Base-by-base conservation (phyloP, 1,140 invertebrate species). In the Polypedilum vanderplanki region DNA sequence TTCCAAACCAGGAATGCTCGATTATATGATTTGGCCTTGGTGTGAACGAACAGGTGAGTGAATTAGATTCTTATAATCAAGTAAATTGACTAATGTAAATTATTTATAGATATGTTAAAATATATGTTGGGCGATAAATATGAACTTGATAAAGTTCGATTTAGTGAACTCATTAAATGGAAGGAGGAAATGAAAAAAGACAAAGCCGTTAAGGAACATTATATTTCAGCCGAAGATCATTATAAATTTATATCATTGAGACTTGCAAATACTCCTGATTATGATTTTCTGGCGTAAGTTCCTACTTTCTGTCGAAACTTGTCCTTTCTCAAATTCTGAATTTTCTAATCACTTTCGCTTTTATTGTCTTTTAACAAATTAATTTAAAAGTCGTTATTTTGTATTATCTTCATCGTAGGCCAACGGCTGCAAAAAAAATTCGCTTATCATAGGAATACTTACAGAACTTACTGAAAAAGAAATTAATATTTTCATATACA, bases 1-100 rank as follows among this genome's bases (percentile, higher is more conserved):
- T 65, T 79, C 82, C 9, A 83, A 87, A 75, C 91, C 92, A 5
- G 91, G 91, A n/a, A 92, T 92, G 86, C 85, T 91, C n/a, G 93
- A 95, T 81, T 91, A 92, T 75, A 94, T 94, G 92, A 91, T 95
- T 75, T 95, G 93, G 93, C 93, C 93, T 1, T 95, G 91, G 91
- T 90, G 91, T 78, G 93, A 96, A 81, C 86, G 91, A 73, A 78
- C 79, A 12, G 78, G 77, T 1, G 80, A 80, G 10, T 83, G 1
- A 79, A 80, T 64, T 81, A 80, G 22, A 78, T 82, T 10, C 64
- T 81, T 46, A 3, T 46, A 46, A 33, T 4, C 2, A 46, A 3
- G 2, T 9, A 4, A 46, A 46, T 46, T 33, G 24, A 9, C 41
- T 46, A 46, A 46, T 46, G 2, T 46, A 15, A 1, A 9, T 46